Conservation (phyloP, 2,797 vertebrate species). For the Catostomus latipinnis region DNA sequence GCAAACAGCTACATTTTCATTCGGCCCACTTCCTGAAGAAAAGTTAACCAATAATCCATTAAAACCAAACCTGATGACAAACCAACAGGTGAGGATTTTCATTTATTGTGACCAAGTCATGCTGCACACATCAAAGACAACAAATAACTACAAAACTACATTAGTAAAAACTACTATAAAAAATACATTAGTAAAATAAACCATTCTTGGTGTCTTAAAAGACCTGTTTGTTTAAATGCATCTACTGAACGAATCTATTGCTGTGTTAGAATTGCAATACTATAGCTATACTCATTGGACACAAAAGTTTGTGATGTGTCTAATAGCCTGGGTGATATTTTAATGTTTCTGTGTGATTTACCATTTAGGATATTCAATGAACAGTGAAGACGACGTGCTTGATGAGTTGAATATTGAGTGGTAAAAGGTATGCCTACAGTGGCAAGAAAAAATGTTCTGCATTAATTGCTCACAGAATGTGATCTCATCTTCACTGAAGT, state of each 20-base stretch:
- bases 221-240: slow-evolving; percentile 54
- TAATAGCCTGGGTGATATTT: not conserved
- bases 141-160: too few species aligned
- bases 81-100: not conserved
- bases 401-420: not conserved
- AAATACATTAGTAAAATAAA: too few species aligned
- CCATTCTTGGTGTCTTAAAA: slow-evolving; percentile 48
- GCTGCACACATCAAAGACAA: not conserved
- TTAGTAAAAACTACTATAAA: too few species aligned
- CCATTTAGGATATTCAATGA: too few species aligned
- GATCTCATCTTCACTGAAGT: too few species aligned
- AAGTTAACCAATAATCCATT: not conserved
- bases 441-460: too few species aligned
- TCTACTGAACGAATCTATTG: not conserved
- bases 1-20: slow-evolving; percentile 97
- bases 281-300: too few species aligned
- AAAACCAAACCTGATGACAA: not conserved
- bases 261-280: not conserved
- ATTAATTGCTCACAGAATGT: too few species aligned
- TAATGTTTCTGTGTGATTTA: not conserved
- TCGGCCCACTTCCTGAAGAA: slow-evolving; percentile 88
- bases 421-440: not conserved
- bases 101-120: not conserved
- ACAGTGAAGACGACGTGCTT: too few species aligned
- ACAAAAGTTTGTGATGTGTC: not conserved